Evolutionary conservation across 2,797 vertebrate genomes (phyloP).

Genomic region (Muscicapa comitata): DNA sequence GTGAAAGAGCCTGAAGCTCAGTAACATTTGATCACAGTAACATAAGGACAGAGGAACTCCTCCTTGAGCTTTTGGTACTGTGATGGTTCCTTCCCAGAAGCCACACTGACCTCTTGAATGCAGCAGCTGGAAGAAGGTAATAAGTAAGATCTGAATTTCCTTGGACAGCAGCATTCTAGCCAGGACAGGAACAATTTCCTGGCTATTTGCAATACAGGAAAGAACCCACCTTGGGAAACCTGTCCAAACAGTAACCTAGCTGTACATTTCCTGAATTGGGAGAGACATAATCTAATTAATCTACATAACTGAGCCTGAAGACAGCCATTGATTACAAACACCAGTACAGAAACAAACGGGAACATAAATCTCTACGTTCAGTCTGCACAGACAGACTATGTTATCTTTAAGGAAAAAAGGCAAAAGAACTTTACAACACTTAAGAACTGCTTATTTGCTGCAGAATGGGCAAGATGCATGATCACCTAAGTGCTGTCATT

Average conservation of each 20-base stretch:
- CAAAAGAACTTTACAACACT: neutral
- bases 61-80: neutral
- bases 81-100: neutral
- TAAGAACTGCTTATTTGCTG: neutral
- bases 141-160: neutral
- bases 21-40: neutral
- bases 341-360: neutral
- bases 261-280: neutral
- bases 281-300: conserved; percentile 43
- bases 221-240: neutral
- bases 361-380: conserved; percentile 8
- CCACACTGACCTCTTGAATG: neutral
- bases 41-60: fast-evolving
- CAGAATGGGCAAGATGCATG: neutral
- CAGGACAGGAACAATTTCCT: neutral
- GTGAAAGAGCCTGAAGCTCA: neutral
- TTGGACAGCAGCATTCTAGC: neutral
- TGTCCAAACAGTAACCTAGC: neutral
- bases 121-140: fast-evolving
- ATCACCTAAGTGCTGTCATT: neutral
- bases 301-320: conserved; percentile 41
- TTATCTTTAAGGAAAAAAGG: neutral
- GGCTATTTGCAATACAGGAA: neutral
- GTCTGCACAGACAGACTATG: neutral
- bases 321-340: conserved; percentile 20